Base-by-base conservation (phyloP, 2,888 invertebrate species). In the Mythimna loreyi region DNA sequence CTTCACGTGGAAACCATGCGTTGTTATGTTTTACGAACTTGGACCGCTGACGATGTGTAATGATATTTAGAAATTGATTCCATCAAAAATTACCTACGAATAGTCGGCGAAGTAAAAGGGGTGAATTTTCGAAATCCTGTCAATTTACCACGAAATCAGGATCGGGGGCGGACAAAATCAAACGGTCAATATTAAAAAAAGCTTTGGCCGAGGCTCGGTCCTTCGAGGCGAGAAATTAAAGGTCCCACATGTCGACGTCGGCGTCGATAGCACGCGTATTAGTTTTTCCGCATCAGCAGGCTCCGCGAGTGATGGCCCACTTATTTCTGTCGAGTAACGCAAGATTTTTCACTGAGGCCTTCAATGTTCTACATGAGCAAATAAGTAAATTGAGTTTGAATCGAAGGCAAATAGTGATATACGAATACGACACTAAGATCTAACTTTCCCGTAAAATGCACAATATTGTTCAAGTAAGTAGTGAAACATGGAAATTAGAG, bases 171-270 rank as follows among this genome's bases (percentile, higher is more conserved):
- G 67, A 85, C 83, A 82, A 86, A 86, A 90, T 90, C 86, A 86
- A 90, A 88, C 83, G 85, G 80, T 82, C 74, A 84, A 87, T 89
- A 90, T 89, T 87, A 89, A 88, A 71, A 88, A 89, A 89, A 86
- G 81, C 83, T 82, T 82, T 78, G 72, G 67, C 52, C 52, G 72
- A 77, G 83, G 72, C 80, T 69, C 82, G 79, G 82, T 85, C 78
- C 88, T 90, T 72, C 88, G 88, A 92, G 87, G 90, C 92, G 92
- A 89, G 87, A 92, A 92, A 92, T 92, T 90, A 90, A 89, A 89
- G 91, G 89, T 83, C 82, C 81, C 84, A 82, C 85, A 85, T 86
- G 89, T 86, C 83, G 80, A 75, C 78, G 81, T 78, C 81, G 77
- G 83, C 81, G 82, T 81, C 83, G 80, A 85, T 85, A 81, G 77